Evolutionary conservation across 2,113 vertebrate species (phyloP).

Genomic region (Brachyhypopomus gauderio): DNA sequence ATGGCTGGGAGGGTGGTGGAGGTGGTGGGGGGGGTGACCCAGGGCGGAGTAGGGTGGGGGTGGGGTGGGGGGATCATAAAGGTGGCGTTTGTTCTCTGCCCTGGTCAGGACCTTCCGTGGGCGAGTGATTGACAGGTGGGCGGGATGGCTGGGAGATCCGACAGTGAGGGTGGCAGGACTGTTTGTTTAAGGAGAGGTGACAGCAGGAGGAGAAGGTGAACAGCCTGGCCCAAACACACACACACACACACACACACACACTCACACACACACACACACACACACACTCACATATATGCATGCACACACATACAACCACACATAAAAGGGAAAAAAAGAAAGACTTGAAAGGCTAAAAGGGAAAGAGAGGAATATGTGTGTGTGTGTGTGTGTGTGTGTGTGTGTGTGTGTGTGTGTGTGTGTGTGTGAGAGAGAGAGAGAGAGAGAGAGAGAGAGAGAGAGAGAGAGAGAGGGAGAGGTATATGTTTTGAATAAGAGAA

Average conservation of each 20-base stretch:
- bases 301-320: too few species aligned
- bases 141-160: conserved; percentile 40
- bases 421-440: conserved; percentile 51
- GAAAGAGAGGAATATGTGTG: conserved; percentile 16
- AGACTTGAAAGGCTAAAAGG: too few species aligned
- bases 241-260: conserved; percentile 5
- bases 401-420: conserved; percentile 56
- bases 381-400: conserved; percentile 60
- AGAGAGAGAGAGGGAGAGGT: conserved; percentile 10
- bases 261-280: background rate
- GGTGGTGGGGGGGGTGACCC: too few species aligned
- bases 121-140: conserved; percentile 66
- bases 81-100: conserved; percentile 70
- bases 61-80: conserved; percentile 64
- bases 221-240: background rate
- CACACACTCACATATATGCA: too few species aligned
- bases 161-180: conserved; percentile 35
- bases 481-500: too few species aligned
- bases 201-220: conserved; percentile 36
- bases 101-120: conserved; percentile 60
- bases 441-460: conserved; percentile 17
- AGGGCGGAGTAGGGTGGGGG: background rate
- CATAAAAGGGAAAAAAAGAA: too few species aligned
- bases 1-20: conserved; percentile 15
- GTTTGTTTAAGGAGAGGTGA: conserved; percentile 58